Evolutionary conservation across 2,888 invertebrate genomes (phyloP).

Genomic region (Tineola bisselliella): DNA sequence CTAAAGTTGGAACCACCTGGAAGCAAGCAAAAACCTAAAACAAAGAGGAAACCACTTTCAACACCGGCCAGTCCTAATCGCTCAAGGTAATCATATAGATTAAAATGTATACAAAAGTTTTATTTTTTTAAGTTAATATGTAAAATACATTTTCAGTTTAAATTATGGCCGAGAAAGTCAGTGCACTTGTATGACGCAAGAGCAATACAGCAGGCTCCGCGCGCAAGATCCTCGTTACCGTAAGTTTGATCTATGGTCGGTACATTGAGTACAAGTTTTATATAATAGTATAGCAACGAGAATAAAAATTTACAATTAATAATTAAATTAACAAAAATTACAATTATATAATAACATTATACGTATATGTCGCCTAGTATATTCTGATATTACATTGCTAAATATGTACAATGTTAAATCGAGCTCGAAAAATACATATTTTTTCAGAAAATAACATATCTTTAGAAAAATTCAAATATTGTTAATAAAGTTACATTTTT

Average conservation of each 20-base stretch:
- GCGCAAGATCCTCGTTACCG: constrained; percentile 86
- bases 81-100: constrained; percentile 52
- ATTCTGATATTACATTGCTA: too few relatives aligned
- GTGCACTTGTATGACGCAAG: constrained; percentile 95
- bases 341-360: too few relatives aligned
- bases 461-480: too few relatives aligned
- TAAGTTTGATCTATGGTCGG: constrained; percentile 30
- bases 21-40: constrained; percentile 86
- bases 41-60: constrained; percentile 90
- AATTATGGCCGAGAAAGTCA: constrained; percentile 80
- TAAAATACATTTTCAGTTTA: constrained; percentile 28
- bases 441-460: too few relatives aligned
- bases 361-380: too few relatives aligned
- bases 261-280: too few relatives aligned
- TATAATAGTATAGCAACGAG: too few relatives aligned
- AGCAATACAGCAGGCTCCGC: constrained; percentile 87
- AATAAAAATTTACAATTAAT: too few relatives aligned
- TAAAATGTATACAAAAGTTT: constrained; percentile 19
- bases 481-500: too few relatives aligned
- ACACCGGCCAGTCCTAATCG: constrained; percentile 93
- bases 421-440: too few relatives aligned
- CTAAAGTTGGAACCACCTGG: constrained; percentile 91
- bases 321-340: too few relatives aligned
- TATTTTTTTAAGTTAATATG: neutral
- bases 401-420: too few relatives aligned